Base-by-base conservation (phyloP, 2,888 invertebrate species). In the Nectonema munidae region DNA sequence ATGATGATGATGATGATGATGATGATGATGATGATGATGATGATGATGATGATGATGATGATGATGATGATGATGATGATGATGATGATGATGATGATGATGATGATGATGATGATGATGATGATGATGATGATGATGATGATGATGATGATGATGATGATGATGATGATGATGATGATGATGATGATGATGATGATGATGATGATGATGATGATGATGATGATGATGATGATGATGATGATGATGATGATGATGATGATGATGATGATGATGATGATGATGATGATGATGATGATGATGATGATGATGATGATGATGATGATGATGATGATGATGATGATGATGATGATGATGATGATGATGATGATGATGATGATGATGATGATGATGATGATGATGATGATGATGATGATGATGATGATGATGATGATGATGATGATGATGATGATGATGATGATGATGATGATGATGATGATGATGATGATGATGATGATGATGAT, bases 401-500 rank as follows among this genome's bases (percentile, higher is more conserved):
- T 16, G 11, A 30, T 16, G 11, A 30, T 16, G 11, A 30, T 16
- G 11, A 30, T 16, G 11, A 30, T 16, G 11, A 30, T 16, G 11
- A 30, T 16, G 11, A 30, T 16, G 11, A 30, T 16, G 11, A 30
- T 16, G 11, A 30, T 16, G 16, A 30, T 16, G 11, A 30, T 16
- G 11, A 30, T 16, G 11, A 30, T 16, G 11, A 30, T 16, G 11
- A 30, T 16, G 11, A 30, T 16, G 11, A 11, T 16, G 11, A 30
- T 16, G 11, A 6, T 16, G 11, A 6, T 16, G 11, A 6, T 16
- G 11, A 30, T 16, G 11, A 30, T 16, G 11, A 30, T 16, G 11
- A 30, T 25, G 25, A 25, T 25, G 25, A 25, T 25, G 25, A 25
- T 25, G 25, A 25, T 25, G 25, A 25, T 25, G 25, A 25, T 25